Evolutionary conservation across 1,140 invertebrate genomes (phyloP), one percentile per base, ranked within the genome.

Genomic region (Prorops nasuta): DNA sequence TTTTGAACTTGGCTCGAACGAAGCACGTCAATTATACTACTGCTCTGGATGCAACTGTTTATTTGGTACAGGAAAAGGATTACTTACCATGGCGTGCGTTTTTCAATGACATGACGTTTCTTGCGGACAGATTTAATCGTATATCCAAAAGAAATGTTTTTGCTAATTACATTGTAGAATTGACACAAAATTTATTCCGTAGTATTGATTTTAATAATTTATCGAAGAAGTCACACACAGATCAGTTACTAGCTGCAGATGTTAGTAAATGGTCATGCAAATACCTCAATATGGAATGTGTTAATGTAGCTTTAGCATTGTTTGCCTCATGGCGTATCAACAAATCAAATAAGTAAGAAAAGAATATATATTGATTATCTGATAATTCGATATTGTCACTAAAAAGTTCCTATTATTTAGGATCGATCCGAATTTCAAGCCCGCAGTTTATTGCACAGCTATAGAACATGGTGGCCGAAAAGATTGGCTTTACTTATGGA

Each of bases 401-500:
- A 43, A 22, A 37, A 37, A 10, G 22, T 22, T 37, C 14, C 7
- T n/a, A 15, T 28, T 10, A 15, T 49, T 32, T 45, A 81, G 78
- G 35, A 79, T 81, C 43, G 64, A 64, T n/a, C 67, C 68, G 22
- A 76, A 81, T 60, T 54, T 78, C 2, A 79, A 73, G 48, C 53
- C 67, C 14, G 69, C 71, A 3, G 71, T 84, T 4, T 85, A 84
- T 63, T 85, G 84, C 53, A 76, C 74, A 7, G 79, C 81, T 14
- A 40, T 85, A 2, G 76, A 75, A 20, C 47, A 80, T 32, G 82
- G 81, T 2, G 66, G 67, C 15, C 61, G 61, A 4, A 53, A 66
- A 2, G 82, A 84, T 56, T 86, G 82, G 77, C 40, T 81, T 1
- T 83, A 80, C 47, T 63, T 84, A 10, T 81, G 77, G 61, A 46